Base-by-base conservation (phyloP, 2,797 vertebrate species). In the Ara ararauna region DNA sequence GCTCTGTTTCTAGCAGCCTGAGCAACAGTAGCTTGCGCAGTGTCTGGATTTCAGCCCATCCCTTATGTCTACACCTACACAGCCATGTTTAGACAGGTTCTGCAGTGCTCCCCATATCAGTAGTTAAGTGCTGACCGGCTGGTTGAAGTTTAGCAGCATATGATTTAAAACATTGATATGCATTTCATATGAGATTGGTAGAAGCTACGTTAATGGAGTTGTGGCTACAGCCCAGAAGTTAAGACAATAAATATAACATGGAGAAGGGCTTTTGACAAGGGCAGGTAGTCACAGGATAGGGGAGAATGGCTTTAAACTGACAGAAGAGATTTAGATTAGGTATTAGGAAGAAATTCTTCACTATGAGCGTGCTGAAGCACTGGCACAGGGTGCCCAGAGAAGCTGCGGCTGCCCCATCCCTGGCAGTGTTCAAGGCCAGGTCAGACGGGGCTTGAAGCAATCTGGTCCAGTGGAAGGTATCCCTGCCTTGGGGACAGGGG, bases 21-120 rank as follows among this genome's bases (percentile, higher is more conserved):
- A 94, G 66, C 48, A 78, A 84, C 34, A 2, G 45, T 1, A 72
- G 42, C 45, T 74, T 72, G 58, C 40, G n/a, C 44, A 64, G 54
- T 40, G 76, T 62, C 81, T 94, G 90, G 86, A 79, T 85, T 54
- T 87, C 80, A 91, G 85, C 64, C 76, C 73, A 21, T 18, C 60
- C 44, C 70, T 76, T 42, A 64, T 56, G 77, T 64, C 74, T 71
- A 72, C 76, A 91, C 75, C 82, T 74, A 74, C 51, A 32, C 61
- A 88, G 23, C 29, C 45, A 2, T 42, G 66, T 82, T 93, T 53
- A 93, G 60, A 27, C 80, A 61, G 64, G 58, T 50, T 87, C 75
- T 84, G 82, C 76, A 76, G 13, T 11, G 44, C 32, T 77, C n/a
- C 51, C 56, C n/a, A 1, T 1, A 36, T 26, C 1, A 0, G 61